A percentile compares a stretch with the other conserved stretches of the same genome.
phyloP scores from a whole-genome alignment of 2,113 vertebrate species.

The Scatophagus argus region DNA sequence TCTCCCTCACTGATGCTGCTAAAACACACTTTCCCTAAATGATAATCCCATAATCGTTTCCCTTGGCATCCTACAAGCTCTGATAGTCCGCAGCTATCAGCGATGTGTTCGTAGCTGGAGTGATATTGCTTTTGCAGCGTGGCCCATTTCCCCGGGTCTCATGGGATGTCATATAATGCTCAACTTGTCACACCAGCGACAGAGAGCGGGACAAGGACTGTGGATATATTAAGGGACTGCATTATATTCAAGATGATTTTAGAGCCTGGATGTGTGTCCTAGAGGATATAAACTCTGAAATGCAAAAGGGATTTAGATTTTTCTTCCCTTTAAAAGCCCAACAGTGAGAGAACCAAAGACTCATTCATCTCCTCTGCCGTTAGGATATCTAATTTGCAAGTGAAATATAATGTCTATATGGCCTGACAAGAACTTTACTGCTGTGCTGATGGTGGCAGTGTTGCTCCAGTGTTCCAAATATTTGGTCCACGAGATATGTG shows the following conservation, averaged over 20 bases:
- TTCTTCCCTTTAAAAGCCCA: background rate
- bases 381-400: constrained; percentile 1
- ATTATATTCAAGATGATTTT: constrained; percentile 29
- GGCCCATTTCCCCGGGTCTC: constrained; percentile 53
- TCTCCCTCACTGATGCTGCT: constrained; percentile 46
- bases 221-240: constrained; percentile 15
- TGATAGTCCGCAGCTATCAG: constrained; percentile 41
- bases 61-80: constrained; percentile 31
- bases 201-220: constrained; percentile 1
- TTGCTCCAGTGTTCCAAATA: background rate
- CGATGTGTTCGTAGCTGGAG: constrained; percentile 40
- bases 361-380: constrained; percentile 7
- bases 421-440: background rate
- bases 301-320: constrained; percentile 14
- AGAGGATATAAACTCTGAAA: constrained; percentile 32
- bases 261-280: constrained; percentile 40
- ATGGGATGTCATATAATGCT: constrained; percentile 40
- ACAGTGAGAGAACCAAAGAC: constrained; percentile 3
- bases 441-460: constrained; percentile 1
- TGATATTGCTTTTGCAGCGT: constrained; percentile 55
- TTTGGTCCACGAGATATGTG: background rate
- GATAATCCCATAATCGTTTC: constrained; percentile 65
- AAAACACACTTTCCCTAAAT: constrained; percentile 58
- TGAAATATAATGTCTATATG: background rate
- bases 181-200: constrained; percentile 46